Evolutionary conservation across 2,113 vertebrate genomes (phyloP).

Genomic region (Oryctolagus cuniculus): DNA sequence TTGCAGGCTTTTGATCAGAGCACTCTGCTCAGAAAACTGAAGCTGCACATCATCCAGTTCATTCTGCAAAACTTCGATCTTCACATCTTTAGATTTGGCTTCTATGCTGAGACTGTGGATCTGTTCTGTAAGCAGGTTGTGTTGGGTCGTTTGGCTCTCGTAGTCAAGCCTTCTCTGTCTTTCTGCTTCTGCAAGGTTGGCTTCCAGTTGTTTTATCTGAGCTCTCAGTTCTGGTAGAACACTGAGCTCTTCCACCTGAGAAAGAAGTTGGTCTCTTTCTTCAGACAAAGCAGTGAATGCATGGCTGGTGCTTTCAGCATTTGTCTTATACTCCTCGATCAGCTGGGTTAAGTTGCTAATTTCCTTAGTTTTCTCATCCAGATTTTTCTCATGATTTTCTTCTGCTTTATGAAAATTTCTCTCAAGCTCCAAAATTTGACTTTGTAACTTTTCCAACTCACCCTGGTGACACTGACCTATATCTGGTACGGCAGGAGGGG

Average conservation of each 20-base stretch:
- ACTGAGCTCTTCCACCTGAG: slow-evolving; percentile 82
- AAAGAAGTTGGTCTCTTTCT: slow-evolving; percentile 88
- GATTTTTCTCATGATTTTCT: slow-evolving; percentile 79
- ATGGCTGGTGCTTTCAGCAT: slow-evolving; percentile 82
- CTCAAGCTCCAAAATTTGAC: slow-evolving; percentile 81
- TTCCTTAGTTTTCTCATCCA: slow-evolving; percentile 87
- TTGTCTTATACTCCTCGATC: slow-evolving; percentile 88
- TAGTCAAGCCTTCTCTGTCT: slow-evolving; percentile 85
- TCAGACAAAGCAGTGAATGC: slow-evolving; percentile 79
- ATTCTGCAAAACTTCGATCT: slow-evolving; percentile 90
- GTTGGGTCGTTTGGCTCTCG: slow-evolving; percentile 85
- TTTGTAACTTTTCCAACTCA: slow-evolving; percentile 79
- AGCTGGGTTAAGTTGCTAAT: slow-evolving; percentile 87
- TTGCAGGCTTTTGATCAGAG: slow-evolving; percentile 86
- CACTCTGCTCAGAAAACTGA: slow-evolving; percentile 89
- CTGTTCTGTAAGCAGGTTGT: slow-evolving; percentile 91
- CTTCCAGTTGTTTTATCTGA: slow-evolving; percentile 86
- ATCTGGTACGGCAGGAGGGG: neutral
- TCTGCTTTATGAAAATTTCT: slow-evolving; percentile 78
- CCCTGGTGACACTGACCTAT: slow-evolving; percentile 61
- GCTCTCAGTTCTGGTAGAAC: slow-evolving; percentile 80
- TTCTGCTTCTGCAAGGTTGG: slow-evolving; percentile 84
- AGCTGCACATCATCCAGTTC: slow-evolving; percentile 89
- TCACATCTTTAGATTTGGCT: slow-evolving; percentile 91
- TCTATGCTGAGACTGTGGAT: slow-evolving; percentile 90